phyloP scores from a whole-genome alignment of 1,140 invertebrate genomes.

The Lucilia sericata region DNA sequence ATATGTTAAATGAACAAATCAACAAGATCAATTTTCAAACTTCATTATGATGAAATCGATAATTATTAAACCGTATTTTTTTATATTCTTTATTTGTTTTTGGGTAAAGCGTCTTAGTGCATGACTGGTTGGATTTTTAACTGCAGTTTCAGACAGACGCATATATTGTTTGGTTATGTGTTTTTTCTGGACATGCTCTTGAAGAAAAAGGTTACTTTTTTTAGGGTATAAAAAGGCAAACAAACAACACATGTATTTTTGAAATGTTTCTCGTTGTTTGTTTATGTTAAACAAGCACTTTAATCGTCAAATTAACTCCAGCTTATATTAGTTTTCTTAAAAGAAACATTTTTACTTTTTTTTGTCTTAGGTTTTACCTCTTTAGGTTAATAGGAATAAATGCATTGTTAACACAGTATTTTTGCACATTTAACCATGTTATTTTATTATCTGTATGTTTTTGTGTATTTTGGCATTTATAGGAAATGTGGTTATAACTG shows the following conservation, averaged over 20 bases:
- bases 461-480: neutral
- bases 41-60: neutral
- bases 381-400: constrained; percentile 24
- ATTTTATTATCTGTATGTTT: neutral
- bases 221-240: neutral
- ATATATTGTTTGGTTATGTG: no score
- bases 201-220: neutral
- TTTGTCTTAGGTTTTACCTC: neutral
- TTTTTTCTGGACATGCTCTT: neutral
- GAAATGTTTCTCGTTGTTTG: neutral
- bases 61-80: neutral
- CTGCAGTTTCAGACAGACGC: no score
- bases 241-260: neutral
- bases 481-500: neutral
- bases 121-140: neutral
- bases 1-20: neutral
- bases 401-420: neutral
- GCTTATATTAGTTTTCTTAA: neutral
- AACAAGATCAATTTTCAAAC: neutral
- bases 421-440: constrained; percentile 12
- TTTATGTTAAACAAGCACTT: constrained; percentile 13
- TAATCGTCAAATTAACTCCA: constrained; percentile 14
- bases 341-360: neutral
- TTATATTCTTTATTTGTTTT: neutral
- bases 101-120: neutral